Evolutionary conservation across 2,797 vertebrate genomes (phyloP).

Genomic region (Botia almorhae): DNA sequence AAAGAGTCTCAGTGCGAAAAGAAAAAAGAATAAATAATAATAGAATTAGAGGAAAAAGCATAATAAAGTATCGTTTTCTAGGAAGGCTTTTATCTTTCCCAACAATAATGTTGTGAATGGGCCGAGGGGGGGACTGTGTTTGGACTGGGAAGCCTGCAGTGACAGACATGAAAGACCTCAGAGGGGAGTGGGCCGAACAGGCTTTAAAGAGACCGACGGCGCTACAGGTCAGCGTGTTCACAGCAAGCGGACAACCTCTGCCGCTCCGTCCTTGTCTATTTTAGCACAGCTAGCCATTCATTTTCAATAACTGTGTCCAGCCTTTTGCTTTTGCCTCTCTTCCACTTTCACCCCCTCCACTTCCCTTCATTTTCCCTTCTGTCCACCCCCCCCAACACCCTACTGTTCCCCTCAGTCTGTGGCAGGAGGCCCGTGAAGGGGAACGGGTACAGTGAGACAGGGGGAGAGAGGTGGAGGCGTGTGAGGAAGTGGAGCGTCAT

Average conservation of each 20-base stretch:
- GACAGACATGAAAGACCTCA: constrained; percentile 77
- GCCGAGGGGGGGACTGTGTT: constrained; percentile 70
- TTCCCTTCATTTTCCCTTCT: constrained; percentile 21
- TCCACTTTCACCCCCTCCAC: constrained; percentile 10
- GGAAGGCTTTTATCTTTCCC: constrained; percentile 78
- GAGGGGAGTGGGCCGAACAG: constrained; percentile 49
- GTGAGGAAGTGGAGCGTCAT: constrained; percentile 81
- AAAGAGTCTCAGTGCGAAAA: constrained; percentile 74
- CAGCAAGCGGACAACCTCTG: constrained; percentile 49
- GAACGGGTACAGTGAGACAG: constrained; percentile 64
- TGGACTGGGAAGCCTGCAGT: constrained; percentile 73
- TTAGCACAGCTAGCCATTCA: constrained; percentile 33
- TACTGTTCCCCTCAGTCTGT: constrained; percentile 47
- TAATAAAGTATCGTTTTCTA: constrained; percentile 78
- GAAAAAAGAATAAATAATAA: constrained; percentile 77
- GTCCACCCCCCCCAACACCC: constrained; percentile 52
- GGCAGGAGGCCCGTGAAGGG: constrained; percentile 71
- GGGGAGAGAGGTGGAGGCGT: constrained; percentile 57
- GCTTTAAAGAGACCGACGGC: constrained; percentile 60
- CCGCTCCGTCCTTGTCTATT: constrained; percentile 18
- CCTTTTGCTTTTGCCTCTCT: constrained; percentile 3
- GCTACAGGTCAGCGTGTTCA: constrained; percentile 41
- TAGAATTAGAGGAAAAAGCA: constrained; percentile 71
- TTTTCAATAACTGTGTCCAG: constrained; percentile 12
- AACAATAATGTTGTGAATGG: constrained; percentile 80